A percentile compares a stretch with the other conserved stretches of the same genome.
Conservation (phyloP, 2,888 invertebrate genomes). For the Synergus laeviventris region DNA sequence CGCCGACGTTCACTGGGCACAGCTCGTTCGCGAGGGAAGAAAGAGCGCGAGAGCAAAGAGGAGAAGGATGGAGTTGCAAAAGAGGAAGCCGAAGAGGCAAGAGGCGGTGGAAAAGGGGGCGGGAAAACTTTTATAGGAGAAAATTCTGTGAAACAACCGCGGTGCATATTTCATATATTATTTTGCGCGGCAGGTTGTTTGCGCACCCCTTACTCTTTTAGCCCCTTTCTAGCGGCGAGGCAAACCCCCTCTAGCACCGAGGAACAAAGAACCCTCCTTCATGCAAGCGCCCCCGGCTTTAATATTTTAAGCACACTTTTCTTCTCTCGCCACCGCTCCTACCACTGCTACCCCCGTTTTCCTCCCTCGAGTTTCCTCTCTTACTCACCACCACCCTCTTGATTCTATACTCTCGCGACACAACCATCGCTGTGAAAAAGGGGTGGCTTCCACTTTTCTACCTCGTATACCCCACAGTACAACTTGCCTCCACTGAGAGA, state of each 20-base stretch:
- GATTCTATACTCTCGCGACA: conserved; percentile 47
- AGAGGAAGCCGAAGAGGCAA: conserved; percentile 45
- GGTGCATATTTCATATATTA: conserved; percentile 76
- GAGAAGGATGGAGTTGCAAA: conserved; percentile 43
- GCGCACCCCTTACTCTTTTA: conserved; percentile 63
- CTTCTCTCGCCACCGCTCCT: conserved; percentile 58
- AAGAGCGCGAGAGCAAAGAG: conserved; percentile 31
- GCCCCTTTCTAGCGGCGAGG: conserved; percentile 47
- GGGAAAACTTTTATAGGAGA: conserved; percentile 62
- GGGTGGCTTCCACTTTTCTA: conserved; percentile 39
- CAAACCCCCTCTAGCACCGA: conserved; percentile 60
- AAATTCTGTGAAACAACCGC: conserved; percentile 67
- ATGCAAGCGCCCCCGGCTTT: conserved; percentile 73
- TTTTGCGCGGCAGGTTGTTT: conserved; percentile 74
- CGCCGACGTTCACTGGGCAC: conserved; percentile 55
- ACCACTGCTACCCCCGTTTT: conserved; percentile 44
- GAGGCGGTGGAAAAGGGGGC: conserved; percentile 42
- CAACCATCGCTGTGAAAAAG: conserved; percentile 37
- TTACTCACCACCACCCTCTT: conserved; percentile 46
- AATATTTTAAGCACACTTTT: conserved; percentile 76
- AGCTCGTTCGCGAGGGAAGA: conserved; percentile 52
- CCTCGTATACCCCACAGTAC: conserved; percentile 1
- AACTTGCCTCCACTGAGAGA: conserved; percentile 42
- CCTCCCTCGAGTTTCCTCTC: conserved; percentile 40
- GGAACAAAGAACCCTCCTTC: conserved; percentile 73